Evolutionary conservation across 2,113 vertebrate genomes (phyloP), one percentile per base, ranked within the genome.

Genomic region (Gavia stellata): DNA sequence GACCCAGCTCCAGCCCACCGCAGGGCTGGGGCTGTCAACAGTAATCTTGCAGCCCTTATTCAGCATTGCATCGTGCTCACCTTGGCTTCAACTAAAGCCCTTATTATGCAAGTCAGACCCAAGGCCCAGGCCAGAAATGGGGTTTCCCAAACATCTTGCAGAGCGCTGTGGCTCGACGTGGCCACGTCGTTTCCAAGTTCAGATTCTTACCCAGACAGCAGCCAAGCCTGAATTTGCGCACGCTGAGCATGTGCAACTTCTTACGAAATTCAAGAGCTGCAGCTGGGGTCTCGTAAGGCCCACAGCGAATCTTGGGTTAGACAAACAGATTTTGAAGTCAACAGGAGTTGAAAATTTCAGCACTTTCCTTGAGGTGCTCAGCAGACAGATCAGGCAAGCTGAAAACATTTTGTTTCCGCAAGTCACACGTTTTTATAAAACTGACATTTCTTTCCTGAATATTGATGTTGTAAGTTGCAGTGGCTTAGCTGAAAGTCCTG

Each of bases 391-490:
- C 36, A 85, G 63, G 42, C 55, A 65, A 67, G 15, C 7, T 47
- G 45, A 82, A 88, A 90, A 87, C 1, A 34, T 53, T 68, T 47
- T 70, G 36, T 58, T 89, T 73, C 70, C 58, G 68, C 12, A 21
- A 53, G 71, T n/a, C 38, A 42, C n/a, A 10, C 7, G 0, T 53
- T 81, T 72, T 55, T 71, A 71, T 38, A 67, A 92, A 94, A 58
- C 53, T 87, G 81, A 28, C 15, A 72, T 56, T 90, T 92, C 61
- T 47, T 40, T 66, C 84, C 88, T 81, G 86, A 92, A 93, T 75
- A 65, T 17, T 49, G 42, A 77, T 15, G 17, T 42, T 62, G 0
- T 29, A 75, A 81, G n/a, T 38, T 52, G 68, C 20, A 87, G 86
- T 25, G 38, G 26, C 45, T 91, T 80, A 55, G 52, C 20, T 86